Evolutionary conservation across 2,888 invertebrate species (phyloP).

Genomic region (Drosophila algonquin): DNA sequence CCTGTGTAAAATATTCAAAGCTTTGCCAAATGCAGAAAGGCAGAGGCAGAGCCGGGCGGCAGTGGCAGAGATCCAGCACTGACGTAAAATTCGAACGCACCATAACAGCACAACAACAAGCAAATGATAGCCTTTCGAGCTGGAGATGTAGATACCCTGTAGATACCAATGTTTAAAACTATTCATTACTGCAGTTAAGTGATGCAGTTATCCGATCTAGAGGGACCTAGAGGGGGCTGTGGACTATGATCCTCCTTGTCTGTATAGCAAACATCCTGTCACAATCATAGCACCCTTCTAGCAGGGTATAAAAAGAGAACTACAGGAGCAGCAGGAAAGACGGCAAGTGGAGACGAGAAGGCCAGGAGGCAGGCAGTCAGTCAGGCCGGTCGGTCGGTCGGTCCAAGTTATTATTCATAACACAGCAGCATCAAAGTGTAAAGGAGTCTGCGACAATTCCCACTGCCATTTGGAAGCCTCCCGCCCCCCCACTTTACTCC

Average conservation of each 20-base stretch:
- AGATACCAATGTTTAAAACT: too few species aligned
- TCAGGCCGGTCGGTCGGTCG: constrained; percentile 50
- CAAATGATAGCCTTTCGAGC: background rate
- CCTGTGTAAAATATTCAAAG: constrained; percentile 80
- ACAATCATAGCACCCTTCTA: background rate
- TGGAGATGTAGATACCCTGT: background rate
- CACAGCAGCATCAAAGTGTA: constrained; percentile 79
- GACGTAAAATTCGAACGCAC: constrained; percentile 61
- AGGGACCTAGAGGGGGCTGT: too few species aligned
- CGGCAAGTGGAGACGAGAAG: constrained; percentile 11
- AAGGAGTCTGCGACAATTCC: constrained; percentile 79
- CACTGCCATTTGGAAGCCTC: constrained; percentile 68
- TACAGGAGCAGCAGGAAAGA: background rate
- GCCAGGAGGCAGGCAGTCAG: constrained; percentile 25
- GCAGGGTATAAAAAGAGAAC: background rate
- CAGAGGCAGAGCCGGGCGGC: background rate
- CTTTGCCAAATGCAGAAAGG: constrained; percentile 49
- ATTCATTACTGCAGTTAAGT: too few species aligned
- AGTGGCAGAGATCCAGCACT: constrained; percentile 24
- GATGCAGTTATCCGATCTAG: too few species aligned
- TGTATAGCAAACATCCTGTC: too few species aligned
- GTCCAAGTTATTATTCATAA: constrained; percentile 83
- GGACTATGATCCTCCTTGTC: too few species aligned
- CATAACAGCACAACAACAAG: constrained; percentile 28
- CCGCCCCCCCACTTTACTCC: background rate